These are phyloP conservation scores for Archips xylosteana DNA, from an alignment of 2,888 invertebrate species.

Conservation along the genomic window DNA sequence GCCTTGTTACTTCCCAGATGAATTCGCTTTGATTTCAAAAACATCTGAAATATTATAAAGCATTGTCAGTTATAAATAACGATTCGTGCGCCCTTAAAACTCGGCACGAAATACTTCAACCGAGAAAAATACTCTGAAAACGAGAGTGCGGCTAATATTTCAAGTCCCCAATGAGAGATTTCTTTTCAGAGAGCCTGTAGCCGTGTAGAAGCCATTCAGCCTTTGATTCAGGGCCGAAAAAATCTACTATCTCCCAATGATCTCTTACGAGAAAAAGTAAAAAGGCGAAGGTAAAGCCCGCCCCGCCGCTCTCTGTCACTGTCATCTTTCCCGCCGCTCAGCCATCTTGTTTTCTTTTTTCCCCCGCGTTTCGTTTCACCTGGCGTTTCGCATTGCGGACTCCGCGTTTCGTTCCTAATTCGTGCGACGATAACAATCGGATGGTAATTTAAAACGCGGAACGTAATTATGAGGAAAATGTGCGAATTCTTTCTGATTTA, in stretches of 20 bases:
- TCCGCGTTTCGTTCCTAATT: slow-evolving; percentile 38
- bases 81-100: slow-evolving; percentile 22
- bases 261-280: slow-evolving; percentile 25
- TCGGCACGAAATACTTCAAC: slow-evolving; percentile 30
- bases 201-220: slow-evolving; percentile 27
- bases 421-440: slow-evolving; percentile 36
- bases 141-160: slow-evolving; percentile 36
- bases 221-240: slow-evolving; percentile 36
- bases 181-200: slow-evolving; percentile 28
- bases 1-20: slow-evolving; percentile 2
- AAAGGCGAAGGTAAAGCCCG: slow-evolving; percentile 27
- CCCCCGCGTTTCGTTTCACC: slow-evolving; percentile 38
- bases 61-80: slow-evolving; percentile 25
- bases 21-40: slow-evolving; percentile 6
- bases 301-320: slow-evolving; percentile 42
- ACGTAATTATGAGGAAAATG: slow-evolving; percentile 41
- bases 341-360: slow-evolving; percentile 38
- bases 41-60: slow-evolving; percentile 21
- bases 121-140: slow-evolving; percentile 23
- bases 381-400: slow-evolving; percentile 43
- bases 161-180: slow-evolving; percentile 37
- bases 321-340: slow-evolving; percentile 38
- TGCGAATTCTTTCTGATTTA: slow-evolving; percentile 39
- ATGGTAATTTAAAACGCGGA: slow-evolving; percentile 39
- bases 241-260: slow-evolving; percentile 31